phyloP scores from a whole-genome alignment of 2,113 vertebrate genomes.

The Prionailurus bengalensis region DNA sequence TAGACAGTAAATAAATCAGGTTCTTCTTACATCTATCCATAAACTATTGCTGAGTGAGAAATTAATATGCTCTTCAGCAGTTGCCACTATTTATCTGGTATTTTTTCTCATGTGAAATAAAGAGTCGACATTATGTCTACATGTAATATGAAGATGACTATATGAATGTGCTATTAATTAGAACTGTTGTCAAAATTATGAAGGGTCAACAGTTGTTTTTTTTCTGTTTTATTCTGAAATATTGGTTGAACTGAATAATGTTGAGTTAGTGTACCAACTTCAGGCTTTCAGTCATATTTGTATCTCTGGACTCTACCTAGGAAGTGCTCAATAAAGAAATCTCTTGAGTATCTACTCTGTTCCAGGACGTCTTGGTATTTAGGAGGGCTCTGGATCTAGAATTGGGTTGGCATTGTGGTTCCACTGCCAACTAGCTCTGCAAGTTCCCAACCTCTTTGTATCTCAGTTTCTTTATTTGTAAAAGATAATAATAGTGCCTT shows the following conservation, averaged over 20 bases:
- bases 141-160: constrained; percentile 24
- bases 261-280: not conserved
- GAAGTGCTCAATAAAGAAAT: not conserved
- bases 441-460: not conserved
- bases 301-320: not conserved
- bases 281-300: not conserved
- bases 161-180: not conserved
- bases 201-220: not conserved
- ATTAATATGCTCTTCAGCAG: not conserved
- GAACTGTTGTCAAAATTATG: constrained; percentile 29
- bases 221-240: not conserved
- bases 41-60: constrained; percentile 56
- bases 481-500: not conserved
- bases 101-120: constrained; percentile 18
- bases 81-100: constrained; percentile 11
- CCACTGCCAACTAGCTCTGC: not conserved
- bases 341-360: not conserved
- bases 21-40: constrained; percentile 59
- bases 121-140: constrained; percentile 57
- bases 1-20: constrained; percentile 64
- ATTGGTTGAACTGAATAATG: not conserved
- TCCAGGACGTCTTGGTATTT: not conserved
- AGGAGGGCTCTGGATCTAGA: not conserved
- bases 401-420: not conserved
- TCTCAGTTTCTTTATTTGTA: not conserved